A percentile compares a stretch with the other conserved stretches of the same genome.
These are phyloP conservation scores for Periophthalmus magnuspinnatus DNA, from an alignment of 2,797 vertebrate genomes.

Conservation along the genomic window DNA sequence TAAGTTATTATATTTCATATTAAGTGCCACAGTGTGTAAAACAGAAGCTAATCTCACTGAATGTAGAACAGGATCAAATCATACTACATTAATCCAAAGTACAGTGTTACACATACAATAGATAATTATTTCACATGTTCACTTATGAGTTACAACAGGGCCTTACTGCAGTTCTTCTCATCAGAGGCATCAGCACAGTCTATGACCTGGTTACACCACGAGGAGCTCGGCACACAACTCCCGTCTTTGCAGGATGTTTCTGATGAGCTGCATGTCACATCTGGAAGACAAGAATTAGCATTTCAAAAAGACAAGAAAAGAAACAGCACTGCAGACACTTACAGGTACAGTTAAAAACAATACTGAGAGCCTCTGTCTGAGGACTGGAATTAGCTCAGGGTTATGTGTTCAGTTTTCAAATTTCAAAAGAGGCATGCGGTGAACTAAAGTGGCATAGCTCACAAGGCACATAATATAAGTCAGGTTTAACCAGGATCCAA, in stretches of 20 bases:
- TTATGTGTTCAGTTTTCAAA: conserved; percentile 6
- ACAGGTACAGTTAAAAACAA: conserved; percentile 36
- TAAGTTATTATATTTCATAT: too few species aligned
- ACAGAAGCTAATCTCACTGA: too few species aligned
- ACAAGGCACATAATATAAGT: background rate
- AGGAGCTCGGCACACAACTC: conserved; percentile 85
- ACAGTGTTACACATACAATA: background rate
- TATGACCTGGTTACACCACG: conserved; percentile 93
- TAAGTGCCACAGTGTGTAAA: too few species aligned
- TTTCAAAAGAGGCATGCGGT: background rate
- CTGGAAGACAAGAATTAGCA: conserved; percentile 64
- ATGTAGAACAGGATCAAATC: background rate
- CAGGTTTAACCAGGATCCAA: background rate
- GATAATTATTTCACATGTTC: background rate
- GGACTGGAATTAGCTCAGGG: conserved; percentile 34
- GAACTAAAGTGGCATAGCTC: background rate
- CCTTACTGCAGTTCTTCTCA: conserved; percentile 95
- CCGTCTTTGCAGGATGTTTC: conserved; percentile 92
- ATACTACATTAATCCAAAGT: background rate
- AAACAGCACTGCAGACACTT: conserved; percentile 29
- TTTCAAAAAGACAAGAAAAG: conserved; percentile 52
- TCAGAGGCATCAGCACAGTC: conserved; percentile 95
- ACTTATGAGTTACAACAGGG: conserved; percentile 4
- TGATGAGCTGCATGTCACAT: conserved; percentile 77
- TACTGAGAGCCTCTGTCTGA: conserved; percentile 10